Evolutionary conservation across 2,888 invertebrate species (phyloP), one percentile per base, ranked within the genome.

Genomic region (Calameuta filiformis): DNA sequence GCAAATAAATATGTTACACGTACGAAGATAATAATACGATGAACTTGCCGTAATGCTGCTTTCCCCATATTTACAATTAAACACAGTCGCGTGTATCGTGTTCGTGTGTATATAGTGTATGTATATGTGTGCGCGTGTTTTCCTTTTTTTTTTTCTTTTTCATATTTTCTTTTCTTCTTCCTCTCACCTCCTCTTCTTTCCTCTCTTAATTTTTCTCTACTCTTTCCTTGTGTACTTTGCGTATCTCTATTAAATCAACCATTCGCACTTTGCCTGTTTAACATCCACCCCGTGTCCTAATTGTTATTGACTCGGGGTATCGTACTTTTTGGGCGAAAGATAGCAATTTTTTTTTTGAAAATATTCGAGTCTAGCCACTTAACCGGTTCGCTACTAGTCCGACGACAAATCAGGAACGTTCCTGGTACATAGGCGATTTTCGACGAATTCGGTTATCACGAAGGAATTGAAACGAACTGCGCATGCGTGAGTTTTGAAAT

Each of bases 11-110:
- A 82, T 82, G 75, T 79, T 80, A 79, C 80, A 81, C 80, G 77
- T 82, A 79, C 81, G 81, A 82, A 80, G 71, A 71, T 71, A 34
- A 71, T 71, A 71, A 71, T 71, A 71, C 71, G 71, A 71, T 86
- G 81, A 87, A 85, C 84, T 82, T 85, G 85, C 83, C 83, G 83
- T 86, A 82, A 84, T 83, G 81, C 81, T 86, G 86, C 79, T 81
- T 82, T 79, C 77, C 81, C 79, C 82, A 81, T 87, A 87, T 87
- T 85, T 87, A 87, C 87, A 87, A 81, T 82, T 56, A 84, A 84
- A 87, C 86, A 85, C 86, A 83, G 75, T 81, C 76, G 78, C 77
- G 79, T 79, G 23, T 56, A 56, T 56, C 56, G 56, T 9, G 56
- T 23, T 15, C 4, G 3, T 3, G 40, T 56, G 9, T 56, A 9